Evolutionary conservation across 2,113 vertebrate species (phyloP).

Genomic region (Rhipidura dahli): DNA sequence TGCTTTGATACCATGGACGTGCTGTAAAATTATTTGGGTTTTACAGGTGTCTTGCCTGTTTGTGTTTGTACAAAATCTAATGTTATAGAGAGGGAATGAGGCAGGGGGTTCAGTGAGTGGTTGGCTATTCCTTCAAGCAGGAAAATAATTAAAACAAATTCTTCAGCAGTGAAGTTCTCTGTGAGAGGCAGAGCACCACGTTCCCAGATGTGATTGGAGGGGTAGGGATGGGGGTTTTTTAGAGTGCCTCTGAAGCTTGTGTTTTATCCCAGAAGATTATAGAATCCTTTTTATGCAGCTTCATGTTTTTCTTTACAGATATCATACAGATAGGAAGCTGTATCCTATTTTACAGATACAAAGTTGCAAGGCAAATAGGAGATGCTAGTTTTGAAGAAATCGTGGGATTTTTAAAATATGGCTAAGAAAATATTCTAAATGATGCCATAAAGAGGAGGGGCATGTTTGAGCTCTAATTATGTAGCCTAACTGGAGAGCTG

Average conservation of each 20-base stretch:
- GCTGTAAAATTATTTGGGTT: neutral
- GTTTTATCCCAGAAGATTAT: neutral
- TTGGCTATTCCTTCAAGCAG: neutral
- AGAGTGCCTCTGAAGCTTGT: neutral
- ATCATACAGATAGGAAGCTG: neutral
- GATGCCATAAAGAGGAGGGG: neutral
- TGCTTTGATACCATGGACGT: fast-evolving
- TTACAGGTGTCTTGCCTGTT: neutral
- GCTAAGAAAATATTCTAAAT: neutral
- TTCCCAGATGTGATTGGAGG: neutral
- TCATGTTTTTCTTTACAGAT: neutral
- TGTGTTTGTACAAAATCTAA: neutral
- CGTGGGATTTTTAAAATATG: neutral
- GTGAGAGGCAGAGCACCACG: fast-evolving
- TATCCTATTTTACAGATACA: neutral
- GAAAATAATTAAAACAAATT: neutral
- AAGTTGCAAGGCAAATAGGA: neutral
- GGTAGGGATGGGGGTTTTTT: fast-evolving
- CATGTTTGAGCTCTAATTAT: neutral
- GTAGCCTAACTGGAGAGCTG: neutral
- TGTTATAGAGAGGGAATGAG: neutral
- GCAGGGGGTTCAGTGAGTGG: neutral
- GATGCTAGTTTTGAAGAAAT: neutral
- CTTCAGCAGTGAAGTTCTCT: neutral
- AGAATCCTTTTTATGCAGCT: neutral